Evolutionary conservation across 1,140 invertebrate species (phyloP).

Genomic region (Ectropis grisescens): DNA sequence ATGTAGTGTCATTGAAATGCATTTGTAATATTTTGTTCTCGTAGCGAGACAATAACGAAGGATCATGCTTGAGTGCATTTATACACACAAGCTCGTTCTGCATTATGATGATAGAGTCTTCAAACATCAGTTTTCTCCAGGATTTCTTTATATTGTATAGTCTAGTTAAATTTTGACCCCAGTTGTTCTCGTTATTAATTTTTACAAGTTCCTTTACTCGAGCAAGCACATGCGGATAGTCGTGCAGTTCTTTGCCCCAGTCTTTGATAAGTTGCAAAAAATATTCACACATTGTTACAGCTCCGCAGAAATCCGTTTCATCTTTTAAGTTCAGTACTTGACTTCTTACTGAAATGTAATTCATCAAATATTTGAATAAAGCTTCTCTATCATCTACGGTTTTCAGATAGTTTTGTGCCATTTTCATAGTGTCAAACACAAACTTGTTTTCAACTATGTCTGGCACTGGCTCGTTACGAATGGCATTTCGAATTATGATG

Average conservation of each 20-base stretch:
- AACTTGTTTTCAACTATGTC: constrained; percentile 35
- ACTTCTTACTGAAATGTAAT: constrained; percentile 14
- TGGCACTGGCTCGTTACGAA: constrained; percentile 22
- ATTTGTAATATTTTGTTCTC: constrained; percentile 15
- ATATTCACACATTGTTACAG: constrained; percentile 10
- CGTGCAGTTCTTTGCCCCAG: constrained; percentile 29
- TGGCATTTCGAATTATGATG: constrained; percentile 28
- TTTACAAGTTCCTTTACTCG: constrained; percentile 24
- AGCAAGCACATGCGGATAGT: constrained; percentile 20
- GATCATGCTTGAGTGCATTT: constrained; percentile 44
- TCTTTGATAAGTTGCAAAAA: constrained; percentile 23
- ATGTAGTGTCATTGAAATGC: constrained; percentile 15
- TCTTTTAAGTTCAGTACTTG: constrained; percentile 8
- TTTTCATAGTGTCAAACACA: constrained; percentile 23
- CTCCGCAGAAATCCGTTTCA: constrained; percentile 15
- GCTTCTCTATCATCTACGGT: constrained; percentile 13
- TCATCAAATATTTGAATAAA: constrained; percentile 25
- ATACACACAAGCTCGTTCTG: constrained; percentile 19
- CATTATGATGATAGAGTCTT: constrained; percentile 26
- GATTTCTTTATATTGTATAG: constrained; percentile 33
- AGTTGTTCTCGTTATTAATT: constrained; percentile 21
- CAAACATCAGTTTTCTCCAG: constrained; percentile 31
- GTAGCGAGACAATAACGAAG: constrained; percentile 23
- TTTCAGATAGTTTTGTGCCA: constrained; percentile 13
- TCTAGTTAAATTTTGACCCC: constrained; percentile 17